Conservation (phyloP, 2,113 vertebrate species). For the Nerophis ophidion region DNA sequence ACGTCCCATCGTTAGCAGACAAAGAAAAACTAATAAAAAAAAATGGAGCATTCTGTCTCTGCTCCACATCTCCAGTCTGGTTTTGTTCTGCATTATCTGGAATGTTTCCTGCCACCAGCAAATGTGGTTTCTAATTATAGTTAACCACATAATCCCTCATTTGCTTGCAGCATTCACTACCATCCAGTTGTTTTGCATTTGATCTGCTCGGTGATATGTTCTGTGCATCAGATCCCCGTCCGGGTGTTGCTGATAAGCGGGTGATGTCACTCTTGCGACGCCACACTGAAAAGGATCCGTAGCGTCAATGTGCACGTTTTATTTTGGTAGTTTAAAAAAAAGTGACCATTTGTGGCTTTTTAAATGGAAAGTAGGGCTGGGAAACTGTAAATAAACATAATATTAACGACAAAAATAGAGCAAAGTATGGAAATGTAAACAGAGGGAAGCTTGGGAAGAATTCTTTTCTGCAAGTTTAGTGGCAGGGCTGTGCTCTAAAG, state of each 20-base stretch:
- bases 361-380: no score
- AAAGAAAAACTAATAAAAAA: not conserved
- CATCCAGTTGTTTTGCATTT: conserved; percentile 32
- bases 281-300: not conserved
- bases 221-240: conserved; percentile 33
- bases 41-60: not conserved
- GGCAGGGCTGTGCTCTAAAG: no score
- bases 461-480: no score
- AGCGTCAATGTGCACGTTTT: not conserved
- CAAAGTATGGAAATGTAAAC: no score
- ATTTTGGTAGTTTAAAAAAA: not conserved
- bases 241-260: conserved; percentile 20
- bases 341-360: not conserved
- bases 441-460: no score
- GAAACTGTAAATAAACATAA: no score
- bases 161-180: conserved; percentile 4
- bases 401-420: no score
- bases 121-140: conserved; percentile 1
- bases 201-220: conserved; percentile 31
- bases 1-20: not conserved
- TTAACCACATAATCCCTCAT: conserved; percentile 7
- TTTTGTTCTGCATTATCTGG: no score
- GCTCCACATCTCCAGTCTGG: not conserved
- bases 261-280: not conserved
- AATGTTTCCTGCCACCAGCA: not conserved